Conservation (phyloP, 2,888 invertebrate species). For the Euphydryas editha region DNA sequence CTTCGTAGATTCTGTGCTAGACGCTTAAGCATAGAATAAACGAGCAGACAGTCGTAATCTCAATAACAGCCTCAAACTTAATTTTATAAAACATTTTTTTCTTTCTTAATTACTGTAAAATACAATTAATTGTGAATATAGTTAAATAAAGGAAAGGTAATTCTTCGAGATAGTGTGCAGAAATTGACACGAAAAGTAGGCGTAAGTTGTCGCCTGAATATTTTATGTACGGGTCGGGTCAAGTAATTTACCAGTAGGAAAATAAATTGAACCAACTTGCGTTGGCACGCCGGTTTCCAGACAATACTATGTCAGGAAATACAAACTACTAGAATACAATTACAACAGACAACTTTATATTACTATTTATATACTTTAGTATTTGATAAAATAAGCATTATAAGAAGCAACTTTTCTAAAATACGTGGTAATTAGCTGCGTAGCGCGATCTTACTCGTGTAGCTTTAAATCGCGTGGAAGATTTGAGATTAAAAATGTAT, state of each 20-base stretch:
- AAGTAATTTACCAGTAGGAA: constrained; percentile 38
- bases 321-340: constrained; percentile 13
- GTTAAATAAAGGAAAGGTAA: constrained; percentile 20
- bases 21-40: too few relatives aligned
- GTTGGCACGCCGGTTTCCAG: constrained; percentile 23
- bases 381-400: too few relatives aligned
- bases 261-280: constrained; percentile 40
- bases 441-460: background rate
- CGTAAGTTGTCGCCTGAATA: constrained; percentile 40
- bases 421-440: too few relatives aligned
- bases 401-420: too few relatives aligned
- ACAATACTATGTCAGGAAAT: constrained; percentile 29
- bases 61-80: too few relatives aligned
- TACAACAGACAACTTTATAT: background rate
- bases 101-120: too few relatives aligned
- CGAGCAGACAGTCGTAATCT: too few relatives aligned
- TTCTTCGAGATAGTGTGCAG: constrained; percentile 30
- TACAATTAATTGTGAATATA: background rate
- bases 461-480: too few relatives aligned
- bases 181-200: constrained; percentile 39
- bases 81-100: too few relatives aligned
- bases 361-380: too few relatives aligned
- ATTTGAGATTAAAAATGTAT: too few relatives aligned
- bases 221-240: constrained; percentile 39
- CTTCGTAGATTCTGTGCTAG: too few relatives aligned